Percentiles rank a stretch among this genome's conserved stretches.
These are phyloP conservation scores for Ruditapes philippinarum DNA, from an alignment of 1,140 invertebrate genomes.

Conservation along the genomic window DNA sequence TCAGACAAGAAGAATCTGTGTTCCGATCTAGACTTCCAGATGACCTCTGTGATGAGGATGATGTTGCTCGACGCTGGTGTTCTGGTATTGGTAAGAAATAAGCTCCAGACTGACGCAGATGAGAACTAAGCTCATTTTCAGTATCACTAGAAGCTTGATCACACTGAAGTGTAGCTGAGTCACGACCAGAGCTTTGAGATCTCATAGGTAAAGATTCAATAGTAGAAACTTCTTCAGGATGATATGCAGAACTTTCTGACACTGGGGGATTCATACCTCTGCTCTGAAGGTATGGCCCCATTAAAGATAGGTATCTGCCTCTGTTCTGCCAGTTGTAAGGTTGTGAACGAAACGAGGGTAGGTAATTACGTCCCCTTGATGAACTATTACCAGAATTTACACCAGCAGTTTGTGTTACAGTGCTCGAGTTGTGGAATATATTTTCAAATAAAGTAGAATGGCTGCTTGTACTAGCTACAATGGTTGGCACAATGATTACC, in stretches of 20 bases:
- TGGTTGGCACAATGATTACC: background rate
- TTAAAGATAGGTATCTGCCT: slow-evolving; percentile 25
- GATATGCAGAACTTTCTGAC: background rate
- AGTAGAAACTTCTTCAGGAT: background rate
- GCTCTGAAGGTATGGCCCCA: slow-evolving; percentile 44
- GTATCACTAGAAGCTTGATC: slow-evolving; percentile 55
- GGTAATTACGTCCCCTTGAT: background rate
- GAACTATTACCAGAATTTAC: background rate
- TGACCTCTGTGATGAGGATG: slow-evolving; percentile 13
- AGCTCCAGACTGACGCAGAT: slow-evolving; percentile 54
- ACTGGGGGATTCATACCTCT: slow-evolving; percentile 23
- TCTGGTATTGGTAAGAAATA: slow-evolving; percentile 58
- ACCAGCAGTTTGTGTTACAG: background rate
- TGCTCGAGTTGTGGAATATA: slow-evolving; percentile 26
- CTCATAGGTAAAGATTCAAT: background rate
- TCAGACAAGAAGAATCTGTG: background rate
- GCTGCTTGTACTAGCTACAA: slow-evolving; percentile 54
- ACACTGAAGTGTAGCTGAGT: background rate
- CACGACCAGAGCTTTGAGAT: background rate
- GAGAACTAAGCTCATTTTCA: slow-evolving; percentile 41
- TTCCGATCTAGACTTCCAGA: slow-evolving; percentile 26
- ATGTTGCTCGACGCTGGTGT: background rate
- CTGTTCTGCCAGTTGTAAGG: slow-evolving; percentile 35
- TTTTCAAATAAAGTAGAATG: slow-evolving; percentile 45
- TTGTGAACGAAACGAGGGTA: slow-evolving; percentile 17